phyloP scores from a whole-genome alignment of 2,888 invertebrate genomes.

The Bombylius major region DNA sequence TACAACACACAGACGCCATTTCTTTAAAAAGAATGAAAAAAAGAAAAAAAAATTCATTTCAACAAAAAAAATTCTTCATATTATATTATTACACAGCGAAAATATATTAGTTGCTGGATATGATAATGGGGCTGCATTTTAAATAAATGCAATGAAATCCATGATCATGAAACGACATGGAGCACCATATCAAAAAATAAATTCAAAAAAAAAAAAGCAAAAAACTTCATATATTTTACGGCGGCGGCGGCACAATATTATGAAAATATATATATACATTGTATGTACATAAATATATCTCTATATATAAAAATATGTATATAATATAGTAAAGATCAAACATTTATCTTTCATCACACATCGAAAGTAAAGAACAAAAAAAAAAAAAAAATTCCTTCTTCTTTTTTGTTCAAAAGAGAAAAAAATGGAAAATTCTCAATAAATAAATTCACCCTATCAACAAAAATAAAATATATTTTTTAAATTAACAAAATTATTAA shows the following conservation, averaged over 20 bases:
- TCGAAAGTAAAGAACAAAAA: not conserved
- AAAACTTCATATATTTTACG: not conserved
- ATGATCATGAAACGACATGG: too few relatives aligned
- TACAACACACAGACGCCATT: constrained; percentile 11
- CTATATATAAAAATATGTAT: not conserved
- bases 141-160: too few relatives aligned
- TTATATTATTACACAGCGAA: too few relatives aligned
- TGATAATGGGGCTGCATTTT: too few relatives aligned
- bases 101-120: too few relatives aligned
- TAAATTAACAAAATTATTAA: not conserved
- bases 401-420: too few relatives aligned
- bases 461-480: not conserved
- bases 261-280: not conserved
- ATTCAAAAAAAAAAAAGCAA: too few relatives aligned
- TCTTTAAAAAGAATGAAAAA: constrained; percentile 6
- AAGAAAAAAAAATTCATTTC: too few relatives aligned
- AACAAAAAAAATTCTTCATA: too few relatives aligned
- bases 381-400: not conserved
- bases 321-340: not conserved
- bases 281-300: not conserved
- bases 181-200: too few relatives aligned
- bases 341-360: not conserved
- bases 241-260: not conserved
- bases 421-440: not conserved
- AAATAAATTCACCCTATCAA: not conserved